Percentiles rank a stretch among this genome's conserved stretches.
These are phyloP conservation scores for Potamarius usumacintae DNA, from an alignment of 2,113 vertebrate species.

Conservation along the genomic window DNA sequence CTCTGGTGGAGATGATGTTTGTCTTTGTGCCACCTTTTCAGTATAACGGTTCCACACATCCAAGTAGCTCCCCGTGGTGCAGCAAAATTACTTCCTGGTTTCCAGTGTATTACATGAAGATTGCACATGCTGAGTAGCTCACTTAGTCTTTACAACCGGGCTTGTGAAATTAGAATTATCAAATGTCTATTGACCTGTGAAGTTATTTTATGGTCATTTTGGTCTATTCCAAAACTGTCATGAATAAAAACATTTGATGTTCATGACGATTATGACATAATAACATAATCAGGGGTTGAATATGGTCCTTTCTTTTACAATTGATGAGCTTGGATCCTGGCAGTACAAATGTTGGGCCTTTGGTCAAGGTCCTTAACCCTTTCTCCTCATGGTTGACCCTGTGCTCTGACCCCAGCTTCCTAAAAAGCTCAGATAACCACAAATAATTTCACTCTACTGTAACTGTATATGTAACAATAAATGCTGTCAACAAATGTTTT, in stretches of 20 bases:
- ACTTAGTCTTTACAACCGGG: background rate
- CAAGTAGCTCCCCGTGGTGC: background rate
- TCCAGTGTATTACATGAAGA: slow-evolving; percentile 21
- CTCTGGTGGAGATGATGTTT: slow-evolving; percentile 15
- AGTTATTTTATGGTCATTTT: background rate
- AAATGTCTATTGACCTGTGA: background rate
- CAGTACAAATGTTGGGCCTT: background rate
- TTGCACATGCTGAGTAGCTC: background rate
- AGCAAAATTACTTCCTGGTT: slow-evolving; percentile 20
- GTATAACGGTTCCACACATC: background rate
- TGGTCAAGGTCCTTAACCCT: background rate
- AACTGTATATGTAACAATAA: background rate
- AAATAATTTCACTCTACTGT: background rate
- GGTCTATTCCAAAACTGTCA: background rate
- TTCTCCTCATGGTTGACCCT: background rate
- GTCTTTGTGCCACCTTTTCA: slow-evolving; percentile 24
- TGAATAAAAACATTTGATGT: background rate
- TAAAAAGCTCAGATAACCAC: background rate
- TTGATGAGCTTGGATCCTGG: background rate
- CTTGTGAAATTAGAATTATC: background rate
- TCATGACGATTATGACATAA: background rate
- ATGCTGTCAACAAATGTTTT: background rate
- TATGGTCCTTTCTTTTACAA: background rate
- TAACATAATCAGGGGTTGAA: background rate
- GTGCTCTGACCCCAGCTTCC: background rate